Base-by-base conservation (phyloP, 1,140 invertebrate genomes). In the Solenopsis invicta region DNA sequence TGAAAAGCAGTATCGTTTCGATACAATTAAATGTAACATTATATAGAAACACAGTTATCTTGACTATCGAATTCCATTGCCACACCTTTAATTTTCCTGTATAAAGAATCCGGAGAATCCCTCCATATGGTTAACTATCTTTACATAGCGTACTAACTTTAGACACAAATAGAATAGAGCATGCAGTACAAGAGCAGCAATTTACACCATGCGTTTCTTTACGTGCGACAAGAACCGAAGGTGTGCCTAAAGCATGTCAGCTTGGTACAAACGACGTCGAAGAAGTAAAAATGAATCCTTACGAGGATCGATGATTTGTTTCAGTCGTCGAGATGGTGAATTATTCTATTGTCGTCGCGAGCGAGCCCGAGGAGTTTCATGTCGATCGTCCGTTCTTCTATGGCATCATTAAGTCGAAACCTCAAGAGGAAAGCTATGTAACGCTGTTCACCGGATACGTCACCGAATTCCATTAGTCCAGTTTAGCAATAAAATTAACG, bases 331-430 rank as follows among this genome's bases (percentile, higher is more conserved):
- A 37, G 24, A 21, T 4, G 29, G 61, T 66, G 59, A 78, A 64
- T 52, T 78, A 21, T 66, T 66, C 76, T 13, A 2, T 66, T 50
- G 0, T 50, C n/a, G 0, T 34, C 24, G 4, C 18, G n/a, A 1
- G 9, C 16, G 16, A 13, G 5, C 10, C 9, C 67, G 18, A 29
- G 10, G 59, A 77, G 2, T 37, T 78, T 78, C 62, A 50, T 50
- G 10, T 78, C 29, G 61, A 78, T 18, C 76, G 9, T 78, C 76
- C 59, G 21, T 78, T 66, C 61, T 2, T 52, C 29, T 78, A 78
- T 21, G 76, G 41, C 12, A 13, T 78, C 24, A 50, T 78, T 66
- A 2, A 4, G 0, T 78, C 61, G 8, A 66, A 78, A 78, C 45
- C 59, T 5, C 4, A 66, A 48, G 76, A 78, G 13, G 59, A 66